These are phyloP conservation scores for Tachina grossa DNA, from an alignment of 2,888 invertebrate species.

Conservation along the genomic window DNA sequence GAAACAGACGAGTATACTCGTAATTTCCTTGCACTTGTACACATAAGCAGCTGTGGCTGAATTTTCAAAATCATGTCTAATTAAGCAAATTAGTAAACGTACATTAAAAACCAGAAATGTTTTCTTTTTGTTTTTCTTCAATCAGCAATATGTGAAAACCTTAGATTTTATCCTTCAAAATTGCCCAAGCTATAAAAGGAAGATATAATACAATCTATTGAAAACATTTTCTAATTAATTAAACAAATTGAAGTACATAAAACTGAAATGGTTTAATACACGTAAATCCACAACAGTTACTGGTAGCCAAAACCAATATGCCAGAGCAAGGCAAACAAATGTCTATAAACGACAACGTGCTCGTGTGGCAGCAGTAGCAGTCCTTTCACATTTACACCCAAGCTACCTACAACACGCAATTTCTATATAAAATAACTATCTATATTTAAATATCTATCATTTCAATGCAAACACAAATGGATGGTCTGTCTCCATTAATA, in stretches of 20 bases:
- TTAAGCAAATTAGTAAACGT: constrained; percentile 60
- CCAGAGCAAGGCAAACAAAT: not conserved
- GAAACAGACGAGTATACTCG: not conserved
- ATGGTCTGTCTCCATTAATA: constrained; percentile 10
- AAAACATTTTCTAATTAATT: constrained; percentile 69
- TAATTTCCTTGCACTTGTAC: not conserved
- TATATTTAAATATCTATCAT: constrained; percentile 54
- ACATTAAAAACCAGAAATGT: constrained; percentile 16
- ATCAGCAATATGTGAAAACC: constrained; percentile 51
- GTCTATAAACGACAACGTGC: not conserved
- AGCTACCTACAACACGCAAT: constrained; percentile 60
- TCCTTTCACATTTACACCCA: constrained; percentile 23
- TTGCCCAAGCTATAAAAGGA: not conserved
- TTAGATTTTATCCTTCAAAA: constrained; percentile 36
- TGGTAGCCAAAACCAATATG: constrained; percentile 6
- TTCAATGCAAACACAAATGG: constrained; percentile 46
- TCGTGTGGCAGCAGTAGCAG: not conserved
- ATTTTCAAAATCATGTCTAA: constrained; percentile 57
- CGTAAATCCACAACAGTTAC: constrained; percentile 14
- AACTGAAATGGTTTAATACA: constrained; percentile 40
- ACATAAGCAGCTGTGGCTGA: not conserved
- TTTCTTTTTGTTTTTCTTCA: constrained; percentile 60
- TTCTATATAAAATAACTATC: constrained; percentile 59
- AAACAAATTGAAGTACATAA: constrained; percentile 64
- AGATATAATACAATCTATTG: constrained; percentile 27